These are phyloP conservation scores for Drosophila dunni DNA, from an alignment of 1,140 invertebrate species.

Conservation along the genomic window DNA sequence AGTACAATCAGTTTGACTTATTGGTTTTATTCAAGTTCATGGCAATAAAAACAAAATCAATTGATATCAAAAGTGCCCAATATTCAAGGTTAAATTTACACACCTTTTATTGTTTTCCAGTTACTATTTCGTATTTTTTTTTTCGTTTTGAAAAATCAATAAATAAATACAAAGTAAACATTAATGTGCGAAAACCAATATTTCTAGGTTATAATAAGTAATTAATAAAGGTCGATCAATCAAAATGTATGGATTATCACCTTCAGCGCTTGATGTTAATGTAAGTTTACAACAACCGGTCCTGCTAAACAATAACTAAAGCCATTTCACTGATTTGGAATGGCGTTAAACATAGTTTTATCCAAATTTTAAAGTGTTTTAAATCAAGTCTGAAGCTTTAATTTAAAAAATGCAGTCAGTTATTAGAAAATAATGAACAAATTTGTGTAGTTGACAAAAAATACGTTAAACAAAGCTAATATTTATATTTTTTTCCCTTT, in stretches of 20 bases:
- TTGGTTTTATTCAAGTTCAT: not conserved
- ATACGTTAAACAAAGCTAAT: not conserved
- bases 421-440: not conserved
- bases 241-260: conserved; percentile 42
- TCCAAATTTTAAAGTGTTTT: not conserved
- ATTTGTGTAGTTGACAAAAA: not conserved
- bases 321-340: not conserved
- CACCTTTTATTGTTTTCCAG: conserved; percentile 16
- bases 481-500: not conserved
- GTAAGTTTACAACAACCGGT: conserved; percentile 27
- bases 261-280: conserved; percentile 41
- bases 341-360: not conserved
- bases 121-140: not conserved
- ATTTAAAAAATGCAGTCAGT: not conserved
- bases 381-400: not conserved
- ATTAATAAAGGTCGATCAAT: conserved; percentile 3
- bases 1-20: not conserved
- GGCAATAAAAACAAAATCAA: not conserved
- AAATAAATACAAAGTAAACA: conserved; percentile 13
- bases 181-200: conserved; percentile 15
- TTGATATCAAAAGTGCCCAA: conserved; percentile 2
- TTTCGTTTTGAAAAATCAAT: conserved; percentile 21
- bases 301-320: not conserved
- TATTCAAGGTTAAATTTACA: conserved; percentile 20
- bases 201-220: conserved; percentile 19